A percentile compares a stretch with the other conserved stretches of the same genome.
Conservation (phyloP, 2,888 invertebrate species). For the Xestia ashworthii region DNA sequence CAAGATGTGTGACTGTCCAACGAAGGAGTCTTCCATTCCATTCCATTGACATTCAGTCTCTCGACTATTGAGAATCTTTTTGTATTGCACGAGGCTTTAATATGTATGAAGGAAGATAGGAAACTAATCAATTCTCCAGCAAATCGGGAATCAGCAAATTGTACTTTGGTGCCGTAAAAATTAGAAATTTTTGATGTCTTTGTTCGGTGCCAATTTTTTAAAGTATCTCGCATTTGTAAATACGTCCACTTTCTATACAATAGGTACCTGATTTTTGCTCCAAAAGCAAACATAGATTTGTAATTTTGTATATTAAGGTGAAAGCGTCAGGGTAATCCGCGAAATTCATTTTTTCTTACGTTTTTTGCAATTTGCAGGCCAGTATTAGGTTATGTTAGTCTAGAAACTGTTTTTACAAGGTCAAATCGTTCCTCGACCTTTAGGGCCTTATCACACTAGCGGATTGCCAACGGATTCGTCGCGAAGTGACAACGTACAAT, state of each 20-base stretch:
- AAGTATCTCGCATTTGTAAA: neutral
- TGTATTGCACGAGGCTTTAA: neutral
- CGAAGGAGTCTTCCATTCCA: neutral
- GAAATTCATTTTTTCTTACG: too few species aligned
- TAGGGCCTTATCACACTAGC: too few species aligned
- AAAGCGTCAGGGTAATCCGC: too few species aligned
- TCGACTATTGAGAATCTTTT: neutral
- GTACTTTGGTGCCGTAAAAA: neutral
- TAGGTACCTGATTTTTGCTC: neutral
- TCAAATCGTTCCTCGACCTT: too few species aligned
- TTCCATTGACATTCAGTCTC: neutral
- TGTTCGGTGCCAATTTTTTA: neutral
- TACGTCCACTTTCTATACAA: neutral
- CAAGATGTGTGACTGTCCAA: neutral
- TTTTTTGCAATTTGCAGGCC: too few species aligned
- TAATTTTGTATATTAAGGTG: neutral
- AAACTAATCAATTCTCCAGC: neutral
- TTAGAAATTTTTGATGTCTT: too few species aligned
- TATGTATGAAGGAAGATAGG: neutral
- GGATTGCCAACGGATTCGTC: too few species aligned
- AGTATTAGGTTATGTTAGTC: too few species aligned
- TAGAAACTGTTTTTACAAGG: too few species aligned
- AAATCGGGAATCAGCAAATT: neutral
- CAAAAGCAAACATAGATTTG: neutral
- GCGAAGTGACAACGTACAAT: too few species aligned